Evolutionary conservation across 2,797 vertebrate genomes (phyloP).

Genomic region (Sciaenops ocellatus): DNA sequence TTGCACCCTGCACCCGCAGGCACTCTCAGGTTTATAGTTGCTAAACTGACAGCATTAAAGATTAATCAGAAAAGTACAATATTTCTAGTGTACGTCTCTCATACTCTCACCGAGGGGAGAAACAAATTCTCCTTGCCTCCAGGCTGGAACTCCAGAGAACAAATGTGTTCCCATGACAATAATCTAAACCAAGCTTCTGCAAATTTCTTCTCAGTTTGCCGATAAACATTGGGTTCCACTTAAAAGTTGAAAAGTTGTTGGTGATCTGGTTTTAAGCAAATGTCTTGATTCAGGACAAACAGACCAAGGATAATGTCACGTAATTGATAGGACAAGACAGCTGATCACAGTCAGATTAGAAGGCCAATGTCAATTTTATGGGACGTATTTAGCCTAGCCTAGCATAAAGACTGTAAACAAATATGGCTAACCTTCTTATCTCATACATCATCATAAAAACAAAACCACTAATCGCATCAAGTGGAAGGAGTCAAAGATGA

Average conservation of each 20-base stretch:
- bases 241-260: background rate
- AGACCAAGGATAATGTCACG: background rate
- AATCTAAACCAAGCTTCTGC: conserved; percentile 12
- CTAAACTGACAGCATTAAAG: conserved; percentile 54
- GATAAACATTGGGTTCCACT: background rate
- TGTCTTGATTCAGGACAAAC: background rate
- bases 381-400: background rate
- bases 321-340: background rate
- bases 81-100: conserved; percentile 31
- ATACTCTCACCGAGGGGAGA: conserved; percentile 8
- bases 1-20: conserved; percentile 14
- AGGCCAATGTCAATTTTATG: background rate
- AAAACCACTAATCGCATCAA: background rate
- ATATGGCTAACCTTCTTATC: background rate
- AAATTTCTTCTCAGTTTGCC: background rate
- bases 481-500: background rate
- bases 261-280: background rate
- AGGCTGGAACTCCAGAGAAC: conserved; percentile 27
- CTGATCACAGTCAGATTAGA: background rate
- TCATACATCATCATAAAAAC: background rate
- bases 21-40: conserved; percentile 10
- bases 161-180: background rate
- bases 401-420: background rate
- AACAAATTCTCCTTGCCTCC: conserved; percentile 14
- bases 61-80: conserved; percentile 39